Conservation (phyloP, 2,113 vertebrate species). For the Hypomesus transpacificus region DNA sequence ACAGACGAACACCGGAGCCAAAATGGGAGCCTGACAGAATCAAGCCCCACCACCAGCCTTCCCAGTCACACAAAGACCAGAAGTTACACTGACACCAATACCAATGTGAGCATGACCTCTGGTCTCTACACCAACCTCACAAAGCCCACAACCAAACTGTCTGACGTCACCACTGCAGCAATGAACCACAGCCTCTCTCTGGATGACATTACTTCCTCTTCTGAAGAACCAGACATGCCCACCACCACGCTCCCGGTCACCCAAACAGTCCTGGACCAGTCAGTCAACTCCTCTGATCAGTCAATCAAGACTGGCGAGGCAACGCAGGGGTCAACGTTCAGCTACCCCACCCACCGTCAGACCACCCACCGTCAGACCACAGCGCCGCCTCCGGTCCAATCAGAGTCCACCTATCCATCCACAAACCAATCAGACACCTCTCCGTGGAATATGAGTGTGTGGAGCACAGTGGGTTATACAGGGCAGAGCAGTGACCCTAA, state of each 20-base stretch:
- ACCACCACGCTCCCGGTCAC: not conserved
- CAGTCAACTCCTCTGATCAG: not conserved
- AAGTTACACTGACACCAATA: too few species aligned
- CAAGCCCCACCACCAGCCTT: too few species aligned
- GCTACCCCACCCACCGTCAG: not conserved
- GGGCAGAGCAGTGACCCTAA: not conserved
- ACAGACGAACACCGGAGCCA: too few species aligned
- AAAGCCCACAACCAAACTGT: not conserved
- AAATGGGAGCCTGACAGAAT: too few species aligned
- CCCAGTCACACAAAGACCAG: too few species aligned
- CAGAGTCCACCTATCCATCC: not conserved
- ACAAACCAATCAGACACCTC: not conserved
- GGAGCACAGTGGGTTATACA: not conserved
- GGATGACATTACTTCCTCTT: not conserved
- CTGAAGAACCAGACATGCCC: slow-evolving; percentile 1
- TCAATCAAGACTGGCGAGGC: not conserved
- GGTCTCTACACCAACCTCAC: not conserved
- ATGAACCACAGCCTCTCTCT: not conserved
- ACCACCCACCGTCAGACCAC: not conserved
- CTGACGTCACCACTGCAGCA: slow-evolving; percentile 2
- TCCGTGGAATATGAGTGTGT: not conserved
- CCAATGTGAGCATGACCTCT: not conserved
- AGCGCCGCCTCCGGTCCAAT: not conserved
- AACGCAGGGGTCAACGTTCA: not conserved
- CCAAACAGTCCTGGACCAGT: not conserved